These are phyloP conservation scores for Drosophila quadrilineata DNA, from an alignment of 1,140 invertebrate species.

Conservation along the genomic window DNA sequence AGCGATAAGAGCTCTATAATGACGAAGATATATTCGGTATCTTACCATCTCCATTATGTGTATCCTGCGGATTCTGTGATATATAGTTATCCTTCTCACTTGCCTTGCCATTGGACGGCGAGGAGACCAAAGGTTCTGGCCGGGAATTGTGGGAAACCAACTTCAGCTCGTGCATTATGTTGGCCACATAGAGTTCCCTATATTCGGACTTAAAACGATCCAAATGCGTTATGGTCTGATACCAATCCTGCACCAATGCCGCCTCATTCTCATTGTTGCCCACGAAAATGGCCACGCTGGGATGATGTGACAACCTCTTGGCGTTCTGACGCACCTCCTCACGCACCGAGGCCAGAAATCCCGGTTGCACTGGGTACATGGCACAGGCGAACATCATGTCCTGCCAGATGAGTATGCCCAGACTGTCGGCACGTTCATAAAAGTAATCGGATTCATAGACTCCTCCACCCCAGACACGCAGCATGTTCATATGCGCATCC, in stretches of 20 bases:
- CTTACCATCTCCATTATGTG: constrained; percentile 93
- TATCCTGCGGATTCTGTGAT: constrained; percentile 88
- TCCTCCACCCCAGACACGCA: constrained; percentile 98
- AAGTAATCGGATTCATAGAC: constrained; percentile 96
- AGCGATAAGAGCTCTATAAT: background rate
- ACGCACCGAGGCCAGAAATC: constrained; percentile 89
- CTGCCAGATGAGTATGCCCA: constrained; percentile 94
- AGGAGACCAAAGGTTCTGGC: constrained; percentile 84
- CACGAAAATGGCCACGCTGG: constrained; percentile 94
- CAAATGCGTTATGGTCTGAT: constrained; percentile 84
- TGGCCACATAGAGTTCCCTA: constrained; percentile 91
- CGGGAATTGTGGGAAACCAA: constrained; percentile 82
- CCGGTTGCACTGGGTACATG: constrained; percentile 92
- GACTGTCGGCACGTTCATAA: constrained; percentile 91
- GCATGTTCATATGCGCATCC: constrained; percentile 94
- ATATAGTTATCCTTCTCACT: constrained; percentile 88
- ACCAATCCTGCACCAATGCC: constrained; percentile 93
- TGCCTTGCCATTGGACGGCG: constrained; percentile 95
- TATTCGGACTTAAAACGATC: constrained; percentile 90
- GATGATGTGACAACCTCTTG: constrained; percentile 91
- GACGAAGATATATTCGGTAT: fast-evolving
- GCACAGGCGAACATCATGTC: constrained; percentile 99
- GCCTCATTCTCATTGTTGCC: constrained; percentile 99
- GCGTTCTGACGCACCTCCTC: constrained; percentile 93
- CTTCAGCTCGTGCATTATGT: constrained; percentile 87